phyloP scores from a whole-genome alignment of 1,140 invertebrate genomes.

The Solen grandis region DNA sequence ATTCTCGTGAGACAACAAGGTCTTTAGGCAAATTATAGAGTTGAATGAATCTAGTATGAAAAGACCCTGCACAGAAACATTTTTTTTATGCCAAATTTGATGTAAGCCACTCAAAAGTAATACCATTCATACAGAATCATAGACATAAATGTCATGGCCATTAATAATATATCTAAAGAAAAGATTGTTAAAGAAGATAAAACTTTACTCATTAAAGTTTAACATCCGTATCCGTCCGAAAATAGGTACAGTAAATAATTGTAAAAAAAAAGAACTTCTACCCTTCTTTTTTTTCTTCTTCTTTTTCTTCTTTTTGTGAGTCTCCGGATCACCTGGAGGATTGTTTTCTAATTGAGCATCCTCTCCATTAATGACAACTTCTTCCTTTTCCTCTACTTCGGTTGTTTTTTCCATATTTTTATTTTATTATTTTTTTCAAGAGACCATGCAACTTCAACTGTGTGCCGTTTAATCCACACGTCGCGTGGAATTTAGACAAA shows the following conservation, averaged over 20 bases:
- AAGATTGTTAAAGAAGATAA: neutral
- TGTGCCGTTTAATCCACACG: neutral
- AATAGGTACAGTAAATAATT: neutral
- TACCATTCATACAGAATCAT: neutral
- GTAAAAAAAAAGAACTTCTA: neutral
- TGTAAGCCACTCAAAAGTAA: too few species aligned
- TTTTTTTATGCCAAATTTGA: too few species aligned
- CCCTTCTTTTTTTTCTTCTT: conserved; percentile 49
- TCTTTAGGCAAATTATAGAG: too few species aligned
- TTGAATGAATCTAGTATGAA: too few species aligned
- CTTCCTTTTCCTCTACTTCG: conserved; percentile 20
- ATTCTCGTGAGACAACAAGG: too few species aligned
- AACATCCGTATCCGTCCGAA: neutral
- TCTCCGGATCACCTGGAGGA: conserved; percentile 5
- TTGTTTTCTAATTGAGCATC: neutral
- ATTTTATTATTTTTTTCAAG: too few species aligned
- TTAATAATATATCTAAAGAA: neutral
- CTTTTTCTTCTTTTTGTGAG: conserved; percentile 53
- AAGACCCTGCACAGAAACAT: too few species aligned
- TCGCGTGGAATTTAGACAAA: neutral
- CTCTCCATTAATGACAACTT: conserved; percentile 1
- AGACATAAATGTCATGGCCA: neutral
- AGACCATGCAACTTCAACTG: neutral
- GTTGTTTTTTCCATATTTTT: conserved; percentile 46
- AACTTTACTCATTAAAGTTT: neutral